A percentile compares a stretch with the other conserved stretches of the same genome.
phyloP scores from a whole-genome alignment of 2,797 vertebrate species.

The Leptatherina wallacei region DNA sequence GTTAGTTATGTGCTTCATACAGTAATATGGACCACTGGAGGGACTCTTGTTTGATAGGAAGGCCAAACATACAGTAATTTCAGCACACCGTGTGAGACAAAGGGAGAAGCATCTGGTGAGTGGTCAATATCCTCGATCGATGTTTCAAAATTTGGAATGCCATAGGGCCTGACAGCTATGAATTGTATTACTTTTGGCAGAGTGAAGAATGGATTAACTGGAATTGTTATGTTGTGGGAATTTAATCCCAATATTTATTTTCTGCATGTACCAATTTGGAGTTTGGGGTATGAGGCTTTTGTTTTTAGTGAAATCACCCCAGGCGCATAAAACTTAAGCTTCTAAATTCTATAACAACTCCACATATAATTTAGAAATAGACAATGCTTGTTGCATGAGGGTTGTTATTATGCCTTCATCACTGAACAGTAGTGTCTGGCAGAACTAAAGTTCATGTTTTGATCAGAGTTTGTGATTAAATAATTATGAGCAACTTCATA shows the following conservation, averaged over 20 bases:
- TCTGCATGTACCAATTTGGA: slow-evolving; percentile 61
- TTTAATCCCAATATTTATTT: slow-evolving; percentile 74
- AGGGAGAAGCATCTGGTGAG: slow-evolving; percentile 71
- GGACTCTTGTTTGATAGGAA: slow-evolving; percentile 65
- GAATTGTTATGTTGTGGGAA: slow-evolving; percentile 76
- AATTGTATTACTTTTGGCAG: slow-evolving; percentile 77
- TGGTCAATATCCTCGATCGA: slow-evolving; percentile 84
- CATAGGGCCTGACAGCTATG: slow-evolving; percentile 79
- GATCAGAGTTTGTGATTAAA: slow-evolving; percentile 43
- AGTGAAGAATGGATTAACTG: slow-evolving; percentile 67
- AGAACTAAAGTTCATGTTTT: slow-evolving; percentile 28
- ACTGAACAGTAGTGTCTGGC: slow-evolving; percentile 9
- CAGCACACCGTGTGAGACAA: slow-evolving; percentile 62
- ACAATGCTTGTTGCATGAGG: slow-evolving; percentile 17
- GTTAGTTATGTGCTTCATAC: slow-evolving; percentile 45
- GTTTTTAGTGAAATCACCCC: slow-evolving; percentile 69
- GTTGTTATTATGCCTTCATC: slow-evolving; percentile 23
- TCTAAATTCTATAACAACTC: slow-evolving; percentile 51
- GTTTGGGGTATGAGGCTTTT: slow-evolving; percentile 57
- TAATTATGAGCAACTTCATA: slow-evolving; percentile 32
- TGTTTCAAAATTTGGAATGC: slow-evolving; percentile 78
- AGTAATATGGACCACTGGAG: slow-evolving; percentile 51
- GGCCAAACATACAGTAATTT: slow-evolving; percentile 68
- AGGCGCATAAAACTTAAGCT: slow-evolving; percentile 58
- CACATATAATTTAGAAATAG: slow-evolving; percentile 53